These are phyloP conservation scores for Trididemnum miniatum DNA, from an alignment of 23 tunicate species.

Conservation along the genomic window DNA sequence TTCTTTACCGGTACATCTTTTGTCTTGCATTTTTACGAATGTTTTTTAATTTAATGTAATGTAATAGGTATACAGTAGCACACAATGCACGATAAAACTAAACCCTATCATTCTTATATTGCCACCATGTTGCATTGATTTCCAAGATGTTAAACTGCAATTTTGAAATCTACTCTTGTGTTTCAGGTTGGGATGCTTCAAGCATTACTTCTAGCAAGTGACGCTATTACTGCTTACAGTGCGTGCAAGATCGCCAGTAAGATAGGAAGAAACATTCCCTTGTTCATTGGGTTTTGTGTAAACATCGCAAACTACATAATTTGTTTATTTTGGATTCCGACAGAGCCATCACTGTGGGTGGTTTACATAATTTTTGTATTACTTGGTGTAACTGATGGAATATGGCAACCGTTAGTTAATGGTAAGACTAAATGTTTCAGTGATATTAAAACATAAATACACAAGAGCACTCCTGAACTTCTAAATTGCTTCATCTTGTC, in stretches of 20 bases:
- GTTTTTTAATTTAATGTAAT: too few species aligned
- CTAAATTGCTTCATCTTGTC: background rate
- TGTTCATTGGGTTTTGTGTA: slow-evolving; percentile 26
- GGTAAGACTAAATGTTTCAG: slow-evolving; percentile 15
- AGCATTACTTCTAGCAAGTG: slow-evolving; percentile 10
- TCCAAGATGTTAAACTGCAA: too few species aligned
- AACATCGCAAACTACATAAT: slow-evolving; percentile 43
- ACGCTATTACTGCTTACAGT: slow-evolving; percentile 12
- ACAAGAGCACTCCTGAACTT: background rate
- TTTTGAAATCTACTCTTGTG: background rate
- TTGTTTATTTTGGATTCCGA: slow-evolving; percentile 54
- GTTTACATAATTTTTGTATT: slow-evolving; percentile 46
- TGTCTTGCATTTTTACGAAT: background rate
- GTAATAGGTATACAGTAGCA: too few species aligned
- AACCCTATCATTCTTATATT: too few species aligned
- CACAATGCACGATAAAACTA: too few species aligned
- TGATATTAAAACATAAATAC: background rate
- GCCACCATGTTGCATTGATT: too few species aligned
- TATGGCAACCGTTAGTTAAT: slow-evolving; percentile 58
- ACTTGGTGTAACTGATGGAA: slow-evolving; percentile 40
- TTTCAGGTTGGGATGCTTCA: slow-evolving; percentile 46
- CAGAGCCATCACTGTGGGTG: slow-evolving; percentile 41
- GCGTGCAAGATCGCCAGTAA: slow-evolving; percentile 23
- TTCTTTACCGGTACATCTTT: background rate
- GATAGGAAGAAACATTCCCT: slow-evolving; percentile 24